These are phyloP conservation scores for Ceuthmochares aereus DNA, from an alignment of 2,113 vertebrate genomes.

Conservation along the genomic window DNA sequence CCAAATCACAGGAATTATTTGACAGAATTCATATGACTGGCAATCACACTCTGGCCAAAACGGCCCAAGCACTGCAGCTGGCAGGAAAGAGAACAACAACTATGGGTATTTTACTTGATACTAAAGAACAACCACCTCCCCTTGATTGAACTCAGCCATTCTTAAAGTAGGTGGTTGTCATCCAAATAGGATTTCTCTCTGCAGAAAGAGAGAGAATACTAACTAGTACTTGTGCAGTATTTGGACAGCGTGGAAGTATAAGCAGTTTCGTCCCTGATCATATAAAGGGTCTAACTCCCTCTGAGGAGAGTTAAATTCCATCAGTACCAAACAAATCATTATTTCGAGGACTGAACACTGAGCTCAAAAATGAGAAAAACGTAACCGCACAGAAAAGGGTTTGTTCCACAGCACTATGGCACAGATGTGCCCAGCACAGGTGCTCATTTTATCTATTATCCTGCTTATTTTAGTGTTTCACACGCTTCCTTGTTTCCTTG, in stretches of 20 bases:
- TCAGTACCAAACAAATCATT: neutral
- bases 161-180: neutral
- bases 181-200: neutral
- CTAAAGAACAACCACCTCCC: neutral
- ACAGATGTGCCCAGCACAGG: neutral
- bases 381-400: neutral
- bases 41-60: neutral
- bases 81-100: neutral
- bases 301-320: neutral
- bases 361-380: neutral
- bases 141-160: neutral
- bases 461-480: neutral
- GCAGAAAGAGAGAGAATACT: neutral
- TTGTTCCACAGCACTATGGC: neutral
- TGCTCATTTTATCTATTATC: slow-evolving; percentile 4
- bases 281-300: neutral
- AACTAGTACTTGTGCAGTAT: neutral
- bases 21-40: neutral
- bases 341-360: neutral
- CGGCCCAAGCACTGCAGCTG: neutral
- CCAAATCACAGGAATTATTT: neutral
- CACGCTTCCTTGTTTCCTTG: slow-evolving; percentile 4
- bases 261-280: neutral
- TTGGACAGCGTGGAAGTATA: neutral
- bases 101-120: neutral